A percentile compares a stretch with the other conserved stretches of the same genome.
Evolutionary conservation across 2,888 invertebrate genomes (phyloP).

Genomic region (Phymatocera aterrima): DNA sequence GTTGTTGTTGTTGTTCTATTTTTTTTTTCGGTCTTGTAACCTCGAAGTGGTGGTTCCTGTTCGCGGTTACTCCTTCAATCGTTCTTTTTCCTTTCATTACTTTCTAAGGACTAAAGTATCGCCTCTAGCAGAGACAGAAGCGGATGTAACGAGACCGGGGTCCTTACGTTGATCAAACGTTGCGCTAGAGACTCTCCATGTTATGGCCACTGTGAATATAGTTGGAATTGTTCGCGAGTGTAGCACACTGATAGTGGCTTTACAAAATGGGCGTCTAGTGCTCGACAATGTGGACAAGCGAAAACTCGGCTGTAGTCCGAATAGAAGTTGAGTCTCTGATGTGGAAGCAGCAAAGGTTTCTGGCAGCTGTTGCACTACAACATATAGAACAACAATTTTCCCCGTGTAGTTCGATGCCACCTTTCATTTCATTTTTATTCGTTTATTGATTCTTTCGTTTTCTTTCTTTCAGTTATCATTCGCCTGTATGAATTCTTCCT

Average conservation of each 20-base stretch:
- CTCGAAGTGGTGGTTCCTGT: conserved; percentile 13
- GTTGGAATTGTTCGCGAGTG: conserved; percentile 83
- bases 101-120: conserved; percentile 47
- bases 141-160: conserved; percentile 66
- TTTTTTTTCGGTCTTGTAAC: background rate
- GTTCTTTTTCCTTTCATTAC: conserved; percentile 47
- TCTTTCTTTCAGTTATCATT: no score
- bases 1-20: background rate
- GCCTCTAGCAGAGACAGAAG: conserved; percentile 67
- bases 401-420: background rate
- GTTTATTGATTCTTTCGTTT: no score
- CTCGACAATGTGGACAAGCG: conserved; percentile 94
- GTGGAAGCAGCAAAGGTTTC: conserved; percentile 90
- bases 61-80: conserved; percentile 42
- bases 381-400: conserved; percentile 47
- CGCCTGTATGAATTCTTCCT: no score
- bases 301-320: conserved; percentile 96
- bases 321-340: conserved; percentile 92
- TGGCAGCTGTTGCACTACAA: conserved; percentile 94
- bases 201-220: conserved; percentile 91
- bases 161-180: conserved; percentile 61
- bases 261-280: conserved; percentile 95
- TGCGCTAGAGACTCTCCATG: conserved; percentile 73
- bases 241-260: conserved; percentile 92
- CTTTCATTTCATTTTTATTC: no score